Percentiles rank a stretch among this genome's conserved stretches.
These are phyloP conservation scores for Tinea pellionella DNA, from an alignment of 2,888 invertebrate species.

Conservation along the genomic window DNA sequence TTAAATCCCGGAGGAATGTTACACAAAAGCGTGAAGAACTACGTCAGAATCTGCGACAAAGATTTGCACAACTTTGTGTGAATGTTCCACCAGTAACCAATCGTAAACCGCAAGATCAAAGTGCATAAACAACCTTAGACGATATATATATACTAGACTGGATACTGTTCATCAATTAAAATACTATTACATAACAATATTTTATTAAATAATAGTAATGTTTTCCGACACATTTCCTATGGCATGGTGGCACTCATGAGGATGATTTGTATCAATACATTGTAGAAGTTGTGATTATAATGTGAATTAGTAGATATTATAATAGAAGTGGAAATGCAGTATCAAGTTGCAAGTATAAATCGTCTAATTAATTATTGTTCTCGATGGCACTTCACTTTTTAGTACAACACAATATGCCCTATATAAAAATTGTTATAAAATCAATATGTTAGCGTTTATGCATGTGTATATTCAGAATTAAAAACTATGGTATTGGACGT, in stretches of 20 bases:
- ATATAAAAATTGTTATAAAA: neutral
- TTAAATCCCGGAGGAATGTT: conserved; percentile 83
- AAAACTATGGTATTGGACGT: too few species aligned
- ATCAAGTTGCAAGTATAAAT: too few species aligned
- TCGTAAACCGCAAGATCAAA: conserved; percentile 26
- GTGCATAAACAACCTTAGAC: conserved; percentile 28
- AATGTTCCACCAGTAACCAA: conserved; percentile 43
- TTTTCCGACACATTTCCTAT: too few species aligned
- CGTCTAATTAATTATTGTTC: neutral
- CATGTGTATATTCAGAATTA: too few species aligned
- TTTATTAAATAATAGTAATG: too few species aligned
- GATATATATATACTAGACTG: conserved; percentile 1
- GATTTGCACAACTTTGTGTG: conserved; percentile 84
- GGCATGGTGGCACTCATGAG: too few species aligned
- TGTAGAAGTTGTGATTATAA: too few species aligned
- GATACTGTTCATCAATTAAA: neutral
- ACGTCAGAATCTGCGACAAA: conserved; percentile 82
- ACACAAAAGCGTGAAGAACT: conserved; percentile 84
- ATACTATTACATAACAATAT: neutral
- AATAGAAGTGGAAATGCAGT: too few species aligned
- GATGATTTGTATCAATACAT: too few species aligned
- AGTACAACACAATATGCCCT: neutral
- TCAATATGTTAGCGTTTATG: too few species aligned
- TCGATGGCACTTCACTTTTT: neutral
- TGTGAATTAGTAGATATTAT: too few species aligned